Conservation (phyloP, 2,797 vertebrate species). For the Discoglossus pictus region DNA sequence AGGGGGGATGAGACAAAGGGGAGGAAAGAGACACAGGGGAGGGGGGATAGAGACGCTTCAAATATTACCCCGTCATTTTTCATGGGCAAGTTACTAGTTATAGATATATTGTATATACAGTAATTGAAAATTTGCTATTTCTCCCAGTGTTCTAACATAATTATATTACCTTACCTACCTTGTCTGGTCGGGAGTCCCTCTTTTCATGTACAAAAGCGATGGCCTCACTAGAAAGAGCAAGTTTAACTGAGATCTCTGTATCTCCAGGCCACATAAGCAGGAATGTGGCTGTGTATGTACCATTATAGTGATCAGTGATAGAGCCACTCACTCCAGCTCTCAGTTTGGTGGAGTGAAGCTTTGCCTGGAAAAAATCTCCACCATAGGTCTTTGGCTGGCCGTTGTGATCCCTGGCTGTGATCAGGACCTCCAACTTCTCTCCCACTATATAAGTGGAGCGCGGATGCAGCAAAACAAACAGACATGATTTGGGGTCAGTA, state of each 20-base stretch:
- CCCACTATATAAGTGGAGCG: neutral
- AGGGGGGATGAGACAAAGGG: too few species aligned
- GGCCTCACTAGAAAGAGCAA: neutral
- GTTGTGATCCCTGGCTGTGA: neutral
- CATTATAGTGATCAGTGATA: neutral
- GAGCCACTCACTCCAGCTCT: too few species aligned
- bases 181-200: neutral
- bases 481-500: neutral
- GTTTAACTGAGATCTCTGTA: neutral
- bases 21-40: too few species aligned
- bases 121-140: too few species aligned
- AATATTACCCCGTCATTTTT: too few species aligned
- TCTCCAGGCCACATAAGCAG: neutral
- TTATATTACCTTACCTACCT: too few species aligned
- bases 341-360: neutral
- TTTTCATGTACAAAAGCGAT: neutral
- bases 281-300: neutral
- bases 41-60: too few species aligned
- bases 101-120: too few species aligned
- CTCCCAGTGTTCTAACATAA: too few species aligned
- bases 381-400: neutral
- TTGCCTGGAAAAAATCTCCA: too few species aligned
- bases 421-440: neutral
- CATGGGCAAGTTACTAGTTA: too few species aligned
- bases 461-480: neutral